These are phyloP conservation scores for Paragorgia papillata DNA, from an alignment of 92 coral and sea anemone species.

Conservation along the genomic window DNA sequence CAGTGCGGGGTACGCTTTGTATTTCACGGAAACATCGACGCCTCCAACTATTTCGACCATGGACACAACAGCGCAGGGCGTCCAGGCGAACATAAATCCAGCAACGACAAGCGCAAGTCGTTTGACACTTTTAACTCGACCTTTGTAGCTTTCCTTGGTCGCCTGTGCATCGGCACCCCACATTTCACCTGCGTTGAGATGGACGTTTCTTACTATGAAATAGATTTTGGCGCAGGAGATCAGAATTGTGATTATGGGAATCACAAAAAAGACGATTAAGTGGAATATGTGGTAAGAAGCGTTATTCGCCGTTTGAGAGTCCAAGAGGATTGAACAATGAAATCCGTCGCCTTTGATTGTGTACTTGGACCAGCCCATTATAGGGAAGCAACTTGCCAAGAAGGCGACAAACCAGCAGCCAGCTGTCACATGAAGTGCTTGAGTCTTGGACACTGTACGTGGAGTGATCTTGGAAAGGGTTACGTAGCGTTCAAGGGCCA, in stretches of 20 bases:
- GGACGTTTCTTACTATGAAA: slow-evolving; percentile 12
- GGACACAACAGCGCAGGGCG: slow-evolving; percentile 81
- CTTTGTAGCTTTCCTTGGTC: slow-evolving; percentile 54
- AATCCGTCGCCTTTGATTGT: slow-evolving; percentile 62
- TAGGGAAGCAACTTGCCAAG: slow-evolving; percentile 56
- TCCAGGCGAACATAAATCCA: slow-evolving; percentile 81
- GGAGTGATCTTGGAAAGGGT: slow-evolving; percentile 25
- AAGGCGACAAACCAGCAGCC: slow-evolving; percentile 65
- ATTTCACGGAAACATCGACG: slow-evolving; percentile 11
- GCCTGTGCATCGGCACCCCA: slow-evolving; percentile 61
- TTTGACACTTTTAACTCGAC: slow-evolving; percentile 50
- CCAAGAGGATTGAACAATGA: slow-evolving; percentile 75
- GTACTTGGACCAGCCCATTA: slow-evolving; percentile 80
- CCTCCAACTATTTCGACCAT: slow-evolving; percentile 53
- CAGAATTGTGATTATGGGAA: slow-evolving; percentile 50
- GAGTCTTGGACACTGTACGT: slow-evolving; percentile 10
- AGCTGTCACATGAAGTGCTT: slow-evolving; percentile 8
- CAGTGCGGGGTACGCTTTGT: slow-evolving; percentile 44
- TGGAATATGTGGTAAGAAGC: slow-evolving; percentile 53
- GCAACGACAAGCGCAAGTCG: slow-evolving; percentile 57
- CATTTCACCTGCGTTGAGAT: slow-evolving; percentile 43
- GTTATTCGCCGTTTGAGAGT: no score
- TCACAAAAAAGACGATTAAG: slow-evolving; percentile 63
- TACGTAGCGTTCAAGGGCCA: slow-evolving; percentile 57
- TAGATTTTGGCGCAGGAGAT: slow-evolving; percentile 18